Evolutionary conservation across 1,140 invertebrate genomes (phyloP).

Genomic region (Vanessa tameamea): DNA sequence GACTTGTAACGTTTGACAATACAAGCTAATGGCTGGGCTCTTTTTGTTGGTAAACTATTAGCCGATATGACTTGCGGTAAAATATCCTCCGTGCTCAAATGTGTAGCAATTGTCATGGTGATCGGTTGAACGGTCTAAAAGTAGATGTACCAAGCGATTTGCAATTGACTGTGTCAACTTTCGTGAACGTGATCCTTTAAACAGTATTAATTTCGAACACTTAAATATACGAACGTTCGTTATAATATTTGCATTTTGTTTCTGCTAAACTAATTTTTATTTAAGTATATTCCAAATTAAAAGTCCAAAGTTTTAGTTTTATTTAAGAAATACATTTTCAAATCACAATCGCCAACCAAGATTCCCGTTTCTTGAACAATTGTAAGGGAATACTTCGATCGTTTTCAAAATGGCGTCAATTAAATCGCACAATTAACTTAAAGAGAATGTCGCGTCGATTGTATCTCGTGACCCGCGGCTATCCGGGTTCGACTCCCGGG

Average conservation of each 20-base stretch:
- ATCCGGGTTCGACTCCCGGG: constrained; percentile 62
- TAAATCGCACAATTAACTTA: constrained; percentile 67
- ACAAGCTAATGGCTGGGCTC: background rate
- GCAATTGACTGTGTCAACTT: too few species aligned
- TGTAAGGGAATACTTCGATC: constrained; percentile 21
- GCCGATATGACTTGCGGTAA: too few species aligned
- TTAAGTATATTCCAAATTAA: background rate
- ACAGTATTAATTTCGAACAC: too few species aligned
- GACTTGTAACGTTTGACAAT: background rate
- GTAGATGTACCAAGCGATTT: too few species aligned
- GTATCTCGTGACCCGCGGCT: constrained; percentile 64
- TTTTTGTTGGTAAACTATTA: too few species aligned
- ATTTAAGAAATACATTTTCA: background rate
- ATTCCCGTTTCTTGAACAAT: constrained; percentile 25
- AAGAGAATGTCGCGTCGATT: constrained; percentile 63
- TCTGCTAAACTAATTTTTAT: background rate
- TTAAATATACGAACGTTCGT: too few species aligned
- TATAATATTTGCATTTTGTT: too few species aligned
- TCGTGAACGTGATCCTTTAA: too few species aligned
- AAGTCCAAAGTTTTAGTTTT: too few species aligned
- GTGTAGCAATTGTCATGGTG: too few species aligned
- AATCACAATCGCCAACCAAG: constrained; percentile 12
- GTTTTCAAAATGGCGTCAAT: constrained; percentile 61
- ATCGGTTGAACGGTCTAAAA: too few species aligned
- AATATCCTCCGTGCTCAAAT: too few species aligned